Base-by-base conservation (phyloP, 2,113 vertebrate species). In the Synodontis membranacea region DNA sequence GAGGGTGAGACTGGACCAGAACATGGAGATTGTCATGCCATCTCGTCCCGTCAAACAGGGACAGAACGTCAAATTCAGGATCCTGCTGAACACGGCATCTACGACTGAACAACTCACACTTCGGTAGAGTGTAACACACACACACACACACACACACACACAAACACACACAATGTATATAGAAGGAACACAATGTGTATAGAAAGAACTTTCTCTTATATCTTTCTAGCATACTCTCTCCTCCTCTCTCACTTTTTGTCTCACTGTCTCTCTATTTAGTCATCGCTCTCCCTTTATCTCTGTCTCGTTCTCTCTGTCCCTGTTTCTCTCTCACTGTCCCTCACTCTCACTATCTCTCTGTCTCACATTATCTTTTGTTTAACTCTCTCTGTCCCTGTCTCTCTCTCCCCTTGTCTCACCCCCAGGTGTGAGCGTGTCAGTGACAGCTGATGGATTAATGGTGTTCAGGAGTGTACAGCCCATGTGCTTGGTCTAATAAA, bases 1-100 rank as follows among this genome's bases (percentile, higher is more conserved):
- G 23, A 89, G 91, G 2, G 86, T 98, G 89, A 94, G 89, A 86
- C 93, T 99, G 56, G 98, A 98, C 79, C 93, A 95, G 28, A 97
- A 97, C 25, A 60, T 99, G 0, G 88, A 96, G 86, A 93, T 99
- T 87, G 92, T 95, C 74, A 48, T 56, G 4, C 70, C 19, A 8
- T 21, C 84, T 23, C 88, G 68, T 66, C 52, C 84, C 44, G 46
- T 82, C 46, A 82, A 56, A 76, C 80, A 80, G 81, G 64, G 54
- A 52, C 86, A 84, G 54, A 87, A 82, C 28, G 54, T 76, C 58
- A 74, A 34, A 28, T 64, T 50, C 72, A 76, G 44, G 12, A 23
- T 52, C 21, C 50, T 64, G 25, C 44, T 83, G 68, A 60, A 64
- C 37, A 64, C 58, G 5, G 58, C 39, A 0, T 58, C 12, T 19